A percentile compares a stretch with the other conserved stretches of the same genome.
These are phyloP conservation scores for Palythoa heliodiscus DNA, from an alignment of 92 coral and sea anemone species.

Conservation along the genomic window DNA sequence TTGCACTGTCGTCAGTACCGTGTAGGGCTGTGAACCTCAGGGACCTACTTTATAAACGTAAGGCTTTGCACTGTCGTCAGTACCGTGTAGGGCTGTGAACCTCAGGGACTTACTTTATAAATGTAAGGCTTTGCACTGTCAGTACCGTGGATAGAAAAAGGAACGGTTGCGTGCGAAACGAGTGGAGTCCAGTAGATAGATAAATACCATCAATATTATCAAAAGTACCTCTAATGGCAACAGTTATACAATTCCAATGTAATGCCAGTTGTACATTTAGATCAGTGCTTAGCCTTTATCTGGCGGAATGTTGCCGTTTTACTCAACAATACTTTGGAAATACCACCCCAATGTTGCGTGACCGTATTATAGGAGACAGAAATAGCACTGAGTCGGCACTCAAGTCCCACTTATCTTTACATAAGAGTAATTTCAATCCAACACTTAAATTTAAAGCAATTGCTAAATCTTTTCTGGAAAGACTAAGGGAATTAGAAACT, in stretches of 20 bases:
- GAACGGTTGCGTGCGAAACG: neutral
- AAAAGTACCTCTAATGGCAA: conserved; percentile 8
- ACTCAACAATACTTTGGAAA: neutral
- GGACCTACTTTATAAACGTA: too few species aligned
- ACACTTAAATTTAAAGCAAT: neutral
- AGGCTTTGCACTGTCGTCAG: too few species aligned
- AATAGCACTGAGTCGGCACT: conserved; percentile 5
- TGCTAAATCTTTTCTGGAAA: neutral
- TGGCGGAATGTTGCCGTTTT: neutral
- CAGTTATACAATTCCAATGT: neutral
- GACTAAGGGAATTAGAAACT: neutral
- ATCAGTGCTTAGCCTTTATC: neutral
- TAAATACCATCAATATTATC: conserved; percentile 3
- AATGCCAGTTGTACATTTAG: neutral
- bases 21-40: too few species aligned
- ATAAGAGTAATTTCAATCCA: too few species aligned
- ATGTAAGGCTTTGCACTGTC: too few species aligned
- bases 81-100: too few species aligned
- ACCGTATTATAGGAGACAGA: conserved; percentile 4
- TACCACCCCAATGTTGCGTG: neutral
- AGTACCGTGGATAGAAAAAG: too few species aligned
- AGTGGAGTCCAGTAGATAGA: neutral
- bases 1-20: too few species aligned
- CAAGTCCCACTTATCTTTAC: neutral
- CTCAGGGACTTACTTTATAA: too few species aligned